Evolutionary conservation across 2,888 invertebrate genomes (phyloP), one percentile per base, ranked within the genome.

Genomic region (Antheraea yamamai): DNA sequence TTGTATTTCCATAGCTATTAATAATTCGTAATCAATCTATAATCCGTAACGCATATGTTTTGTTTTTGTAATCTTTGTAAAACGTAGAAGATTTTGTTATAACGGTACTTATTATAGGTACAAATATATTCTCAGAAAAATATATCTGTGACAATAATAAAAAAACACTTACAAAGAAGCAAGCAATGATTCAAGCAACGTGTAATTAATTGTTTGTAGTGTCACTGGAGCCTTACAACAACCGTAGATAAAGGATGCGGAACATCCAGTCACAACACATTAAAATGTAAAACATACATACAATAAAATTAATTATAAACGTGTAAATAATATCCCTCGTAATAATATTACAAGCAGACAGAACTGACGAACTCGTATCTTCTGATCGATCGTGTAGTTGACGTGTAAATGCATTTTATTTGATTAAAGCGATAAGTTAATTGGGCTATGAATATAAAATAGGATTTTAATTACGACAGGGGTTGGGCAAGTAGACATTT

Each of bases 371-470:
- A 12, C 47, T 4, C 12, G 0, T 70, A 70, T 70, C 70, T 70
- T 12, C 20, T 39, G 39, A 70, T 70, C 70, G 39, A 35, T n/a
- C 70, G 20, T 14, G 39, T 12, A 20, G 20, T 70, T 70, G 68
- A 35, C 70, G 70, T 70, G 20, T 39, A 6, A 70, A 39, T 39
- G 39, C n/a, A 35, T n/a, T 70, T 70, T 35, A n/a, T 70, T 39
- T 70, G 35, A n/a, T 10, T 70, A 10, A 18, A 12, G 30, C 39
- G 70, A 70, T 70, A 70, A 70, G 8, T 70, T 70, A 70, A 70
- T 70, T 70, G 39, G 39, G 39, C 70, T 70, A 70, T 74, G 66
- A 74, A 23, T 66, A 64, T n/a, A 64, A 18, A 73, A 47, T 51
- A 64, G 73, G 55, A 39, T n/a, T 61, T 73, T 20, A 58, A 55